Evolutionary conservation across 2,888 invertebrate species (phyloP).

Genomic region (Agrotis segetum): DNA sequence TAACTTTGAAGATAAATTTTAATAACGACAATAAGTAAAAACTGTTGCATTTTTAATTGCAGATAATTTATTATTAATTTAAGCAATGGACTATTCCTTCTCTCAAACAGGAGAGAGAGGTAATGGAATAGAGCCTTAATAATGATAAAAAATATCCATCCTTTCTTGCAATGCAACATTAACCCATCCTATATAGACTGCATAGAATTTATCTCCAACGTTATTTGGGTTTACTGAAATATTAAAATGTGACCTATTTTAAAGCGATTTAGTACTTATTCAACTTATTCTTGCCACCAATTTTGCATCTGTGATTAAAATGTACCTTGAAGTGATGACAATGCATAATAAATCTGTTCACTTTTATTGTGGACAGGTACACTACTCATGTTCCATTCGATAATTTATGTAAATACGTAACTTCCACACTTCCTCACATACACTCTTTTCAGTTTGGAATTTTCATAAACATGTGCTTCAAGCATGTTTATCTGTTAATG

Average conservation of each 20-base stretch:
- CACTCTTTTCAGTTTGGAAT: conserved; percentile 76
- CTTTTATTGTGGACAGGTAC: conserved; percentile 59
- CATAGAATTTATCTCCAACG: conserved; percentile 74
- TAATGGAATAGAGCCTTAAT: conserved; percentile 7
- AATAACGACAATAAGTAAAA: conserved; percentile 48
- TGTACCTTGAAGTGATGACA: conserved; percentile 72
- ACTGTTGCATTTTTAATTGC: not conserved
- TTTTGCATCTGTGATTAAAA: conserved; percentile 85
- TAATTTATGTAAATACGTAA: conserved; percentile 42
- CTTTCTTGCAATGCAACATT: conserved; percentile 34
- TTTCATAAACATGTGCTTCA: conserved; percentile 67
- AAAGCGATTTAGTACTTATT: conserved; percentile 46
- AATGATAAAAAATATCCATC: conserved; percentile 28
- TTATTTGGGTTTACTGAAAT: conserved; percentile 56
- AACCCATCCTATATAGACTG: conserved; percentile 35
- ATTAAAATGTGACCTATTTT: conserved; percentile 43
- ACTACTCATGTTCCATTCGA: conserved; percentile 54
- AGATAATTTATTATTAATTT: conserved; percentile 1
- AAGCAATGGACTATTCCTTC: conserved; percentile 2
- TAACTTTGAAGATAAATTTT: conserved; percentile 76
- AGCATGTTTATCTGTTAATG: conserved; percentile 69
- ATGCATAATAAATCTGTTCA: conserved; percentile 71
- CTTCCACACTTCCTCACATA: conserved; percentile 16
- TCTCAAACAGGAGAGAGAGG: conserved; percentile 10
- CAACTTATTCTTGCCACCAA: conserved; percentile 78